These are phyloP conservation scores for Eurytoma adleriae DNA, from an alignment of 2,888 invertebrate species.

Conservation along the genomic window DNA sequence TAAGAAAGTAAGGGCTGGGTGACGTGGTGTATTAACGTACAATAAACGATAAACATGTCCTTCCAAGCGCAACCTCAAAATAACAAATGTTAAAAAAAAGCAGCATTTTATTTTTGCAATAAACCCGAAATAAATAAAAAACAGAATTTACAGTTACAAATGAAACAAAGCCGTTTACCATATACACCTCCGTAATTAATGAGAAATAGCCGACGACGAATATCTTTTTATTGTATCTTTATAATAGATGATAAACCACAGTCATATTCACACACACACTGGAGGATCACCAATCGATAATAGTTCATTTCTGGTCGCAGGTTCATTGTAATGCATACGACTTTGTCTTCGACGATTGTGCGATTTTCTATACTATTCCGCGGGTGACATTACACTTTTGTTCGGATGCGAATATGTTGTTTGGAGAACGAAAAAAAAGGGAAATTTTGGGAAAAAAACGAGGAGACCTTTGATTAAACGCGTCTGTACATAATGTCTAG, in stretches of 20 bases:
- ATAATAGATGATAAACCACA: slow-evolving; percentile 40
- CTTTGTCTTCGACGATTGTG: slow-evolving; percentile 32
- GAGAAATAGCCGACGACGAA: slow-evolving; percentile 46
- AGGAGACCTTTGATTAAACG: slow-evolving; percentile 29
- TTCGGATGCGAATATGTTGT: too few species aligned
- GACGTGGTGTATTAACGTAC: slow-evolving; percentile 68
- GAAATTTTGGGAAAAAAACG: not conserved
- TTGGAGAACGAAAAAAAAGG: not conserved
- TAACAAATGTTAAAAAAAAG: slow-evolving; percentile 70
- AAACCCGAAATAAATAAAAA: slow-evolving; percentile 60
- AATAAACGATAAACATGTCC: slow-evolving; percentile 74
- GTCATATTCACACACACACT: slow-evolving; percentile 6
- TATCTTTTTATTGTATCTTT: slow-evolving; percentile 47
- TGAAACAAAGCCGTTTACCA: slow-evolving; percentile 55
- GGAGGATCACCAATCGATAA: not conserved
- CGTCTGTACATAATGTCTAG: slow-evolving; percentile 36
- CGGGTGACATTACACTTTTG: not conserved
- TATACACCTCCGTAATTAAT: slow-evolving; percentile 47
- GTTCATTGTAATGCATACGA: slow-evolving; percentile 26
- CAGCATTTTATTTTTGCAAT: slow-evolving; percentile 73
- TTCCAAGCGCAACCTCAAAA: slow-evolving; percentile 74
- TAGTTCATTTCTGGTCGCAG: slow-evolving; percentile 20
- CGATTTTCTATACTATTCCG: slow-evolving; percentile 51
- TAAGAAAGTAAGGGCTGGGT: slow-evolving; percentile 50
- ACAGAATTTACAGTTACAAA: slow-evolving; percentile 56